Evolutionary conservation across 2,888 invertebrate species (phyloP), one percentile per base, ranked within the genome.

Genomic region (Acanthoscelides obtectus): DNA sequence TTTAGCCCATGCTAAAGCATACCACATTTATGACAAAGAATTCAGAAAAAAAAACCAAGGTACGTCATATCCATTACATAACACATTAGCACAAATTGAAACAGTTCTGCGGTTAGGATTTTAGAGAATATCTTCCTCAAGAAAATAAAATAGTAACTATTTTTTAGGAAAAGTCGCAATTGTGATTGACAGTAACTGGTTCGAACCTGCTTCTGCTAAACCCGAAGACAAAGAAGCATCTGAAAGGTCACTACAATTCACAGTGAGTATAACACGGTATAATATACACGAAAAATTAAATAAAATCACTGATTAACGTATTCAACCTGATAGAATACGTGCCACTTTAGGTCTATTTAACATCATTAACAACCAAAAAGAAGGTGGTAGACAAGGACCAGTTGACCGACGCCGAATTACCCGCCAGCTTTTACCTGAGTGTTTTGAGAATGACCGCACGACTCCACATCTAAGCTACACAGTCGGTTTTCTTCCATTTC

Each of bases 1-100:
- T 21, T 83, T 90, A 72, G 89, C 91, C 0, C 93, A 93, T 81
- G 90, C 90, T 0, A 87, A 86, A 70, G 90, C 87, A 0, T 93
- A 90, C 79, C 87, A 87, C 70, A 80, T 91, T 63, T 92, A 92
- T 80, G 86, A 90, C 72, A 83, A 86, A 66, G 84, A 88, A 76
- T 92, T 88, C 78, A 85, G 86, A 75, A 45, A 63, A 0, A 74
- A 70, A 22, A 72, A 76, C 66, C 63, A 73, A 72, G 79, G 75
- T 75, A 64, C 6, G 20, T 8, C 63, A 8, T 8, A 63, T 12
- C 19, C 8, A 63, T 12, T 63, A 63, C 27, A 3, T 69, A 27
- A 27, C 19, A 21, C 3, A 8, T 5, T 6, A 63, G 19, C 21
- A 20, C 45, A 20, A 0, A n/a, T n/a, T n/a, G 20, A n/a, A 64